phyloP scores from a whole-genome alignment of 2,113 vertebrate species.

The Sceloporus tristichus region DNA sequence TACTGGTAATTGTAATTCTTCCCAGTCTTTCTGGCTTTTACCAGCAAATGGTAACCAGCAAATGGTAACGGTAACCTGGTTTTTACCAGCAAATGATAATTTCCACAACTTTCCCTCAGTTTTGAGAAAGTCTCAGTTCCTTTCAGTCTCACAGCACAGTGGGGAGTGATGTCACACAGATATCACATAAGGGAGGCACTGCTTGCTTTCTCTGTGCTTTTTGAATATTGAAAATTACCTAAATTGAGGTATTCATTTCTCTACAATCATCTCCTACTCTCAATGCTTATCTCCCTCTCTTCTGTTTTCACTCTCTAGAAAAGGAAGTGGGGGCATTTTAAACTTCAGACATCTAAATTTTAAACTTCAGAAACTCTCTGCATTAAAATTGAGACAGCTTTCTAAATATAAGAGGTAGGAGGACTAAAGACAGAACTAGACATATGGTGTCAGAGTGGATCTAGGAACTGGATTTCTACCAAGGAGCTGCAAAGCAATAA shows the following conservation, averaged over 20 bases:
- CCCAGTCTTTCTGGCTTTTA: background rate
- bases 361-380: background rate
- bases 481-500: background rate
- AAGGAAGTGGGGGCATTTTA: background rate
- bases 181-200: background rate
- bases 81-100: background rate
- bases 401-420: background rate
- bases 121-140: background rate
- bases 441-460: background rate
- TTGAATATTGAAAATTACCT: background rate
- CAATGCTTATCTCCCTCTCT: background rate
- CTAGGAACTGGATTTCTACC: background rate
- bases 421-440: background rate
- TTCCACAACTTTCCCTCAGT: background rate
- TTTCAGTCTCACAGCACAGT: background rate
- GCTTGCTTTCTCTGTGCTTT: background rate
- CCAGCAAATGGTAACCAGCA: too few species aligned
- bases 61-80: too few species aligned
- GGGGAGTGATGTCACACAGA: background rate
- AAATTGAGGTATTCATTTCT: too few species aligned
- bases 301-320: too few species aligned
- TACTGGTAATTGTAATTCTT: background rate
- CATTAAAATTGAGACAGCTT: background rate
- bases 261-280: background rate
- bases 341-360: too few species aligned